These are phyloP conservation scores for Tauraco hartlaubi DNA, from an alignment of 2,797 vertebrate species.

Conservation along the genomic window DNA sequence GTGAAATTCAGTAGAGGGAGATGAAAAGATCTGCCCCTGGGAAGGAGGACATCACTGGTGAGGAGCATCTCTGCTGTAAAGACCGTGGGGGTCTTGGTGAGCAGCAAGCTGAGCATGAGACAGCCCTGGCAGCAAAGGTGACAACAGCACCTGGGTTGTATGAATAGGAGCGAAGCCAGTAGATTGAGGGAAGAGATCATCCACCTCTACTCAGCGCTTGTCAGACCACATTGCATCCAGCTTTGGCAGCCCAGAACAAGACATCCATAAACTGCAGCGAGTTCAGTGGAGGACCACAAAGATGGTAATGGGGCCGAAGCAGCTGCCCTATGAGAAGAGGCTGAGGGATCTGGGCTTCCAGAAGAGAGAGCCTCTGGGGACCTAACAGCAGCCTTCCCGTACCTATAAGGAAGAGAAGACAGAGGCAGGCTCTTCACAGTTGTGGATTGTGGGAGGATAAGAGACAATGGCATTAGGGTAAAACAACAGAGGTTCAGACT, in stretches of 20 bases:
- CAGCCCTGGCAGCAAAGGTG: background rate
- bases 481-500: background rate
- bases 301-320: background rate
- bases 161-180: background rate
- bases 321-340: background rate
- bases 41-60: background rate
- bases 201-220: background rate
- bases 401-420: background rate
- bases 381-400: background rate
- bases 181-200: background rate
- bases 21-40: background rate
- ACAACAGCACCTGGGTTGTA: background rate
- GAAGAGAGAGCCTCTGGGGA: background rate
- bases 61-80: background rate
- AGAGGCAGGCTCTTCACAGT: background rate
- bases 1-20: background rate
- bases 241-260: background rate
- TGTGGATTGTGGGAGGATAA: background rate
- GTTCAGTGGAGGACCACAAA: fast-evolving
- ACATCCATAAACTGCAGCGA: background rate
- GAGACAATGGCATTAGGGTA: background rate
- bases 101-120: background rate
- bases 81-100: background rate
- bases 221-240: background rate
- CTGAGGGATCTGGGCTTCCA: background rate